Evolutionary conservation across 2,797 vertebrate genomes (phyloP).

Genomic region (Rhynchonycteris naso): DNA sequence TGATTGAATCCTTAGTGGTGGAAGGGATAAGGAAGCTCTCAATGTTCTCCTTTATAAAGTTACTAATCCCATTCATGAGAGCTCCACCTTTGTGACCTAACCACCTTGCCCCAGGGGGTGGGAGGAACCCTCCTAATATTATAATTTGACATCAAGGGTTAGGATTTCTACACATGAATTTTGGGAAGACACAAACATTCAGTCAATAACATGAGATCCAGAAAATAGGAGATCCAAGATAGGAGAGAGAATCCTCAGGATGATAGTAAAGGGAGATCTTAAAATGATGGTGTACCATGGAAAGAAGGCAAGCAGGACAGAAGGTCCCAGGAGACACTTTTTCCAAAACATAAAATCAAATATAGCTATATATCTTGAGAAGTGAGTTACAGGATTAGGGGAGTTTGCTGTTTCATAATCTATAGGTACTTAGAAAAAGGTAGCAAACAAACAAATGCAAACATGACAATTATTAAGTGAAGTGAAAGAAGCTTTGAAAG

Average conservation of each 20-base stretch:
- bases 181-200: background rate
- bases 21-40: background rate
- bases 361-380: background rate
- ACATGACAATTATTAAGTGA: background rate
- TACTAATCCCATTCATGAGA: background rate
- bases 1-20: background rate
- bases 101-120: background rate
- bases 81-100: background rate
- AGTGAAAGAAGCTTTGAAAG: background rate
- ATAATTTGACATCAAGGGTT: background rate
- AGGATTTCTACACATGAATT: background rate
- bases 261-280: background rate
- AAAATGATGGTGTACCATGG: fast-evolving
- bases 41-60: background rate
- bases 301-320: background rate
- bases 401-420: background rate
- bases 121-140: background rate
- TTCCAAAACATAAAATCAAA: background rate
- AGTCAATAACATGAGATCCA: background rate
- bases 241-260: background rate
- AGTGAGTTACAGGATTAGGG: background rate
- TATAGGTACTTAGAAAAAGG: background rate
- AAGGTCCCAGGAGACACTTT: background rate
- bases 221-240: background rate
- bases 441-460: background rate